Percentiles rank a stretch among this genome's conserved stretches.
phyloP scores from a whole-genome alignment of 1,140 invertebrate species.

The Carposina sasakii region DNA sequence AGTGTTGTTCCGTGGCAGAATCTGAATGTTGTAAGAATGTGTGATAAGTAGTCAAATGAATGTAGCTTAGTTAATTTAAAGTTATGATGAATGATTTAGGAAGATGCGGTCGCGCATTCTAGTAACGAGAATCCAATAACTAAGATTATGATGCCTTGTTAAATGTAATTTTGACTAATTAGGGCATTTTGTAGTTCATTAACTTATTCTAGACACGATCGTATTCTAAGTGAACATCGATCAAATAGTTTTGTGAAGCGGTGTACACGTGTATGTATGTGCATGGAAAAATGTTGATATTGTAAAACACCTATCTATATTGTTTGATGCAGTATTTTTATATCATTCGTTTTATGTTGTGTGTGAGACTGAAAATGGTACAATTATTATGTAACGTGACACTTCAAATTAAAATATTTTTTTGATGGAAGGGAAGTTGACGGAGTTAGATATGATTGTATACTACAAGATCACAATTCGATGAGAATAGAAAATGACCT shows the following conservation, averaged over 20 bases:
- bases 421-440: slow-evolving; percentile 52
- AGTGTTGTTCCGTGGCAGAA: slow-evolving; percentile 58
- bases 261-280: slow-evolving; percentile 30
- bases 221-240: slow-evolving; percentile 54
- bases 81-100: slow-evolving; percentile 68
- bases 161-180: slow-evolving; percentile 64
- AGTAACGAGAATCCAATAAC: slow-evolving; percentile 74
- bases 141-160: slow-evolving; percentile 63
- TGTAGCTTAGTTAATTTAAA: slow-evolving; percentile 72
- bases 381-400: slow-evolving; percentile 57
- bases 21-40: slow-evolving; percentile 52
- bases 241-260: slow-evolving; percentile 62
- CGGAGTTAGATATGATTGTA: no score
- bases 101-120: slow-evolving; percentile 72
- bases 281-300: slow-evolving; percentile 29
- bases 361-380: slow-evolving; percentile 68
- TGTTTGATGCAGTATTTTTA: slow-evolving; percentile 66
- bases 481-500: slow-evolving; percentile 40
- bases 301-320: slow-evolving; percentile 39
- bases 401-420: slow-evolving; percentile 44
- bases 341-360: slow-evolving; percentile 63
- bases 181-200: slow-evolving; percentile 67
- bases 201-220: slow-evolving; percentile 65
- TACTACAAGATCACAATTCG: slow-evolving; percentile 19
- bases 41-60: slow-evolving; percentile 71